Evolutionary conservation across 2,888 invertebrate genomes (phyloP), one percentile per base, ranked within the genome.

Genomic region (Luperina testacea): DNA sequence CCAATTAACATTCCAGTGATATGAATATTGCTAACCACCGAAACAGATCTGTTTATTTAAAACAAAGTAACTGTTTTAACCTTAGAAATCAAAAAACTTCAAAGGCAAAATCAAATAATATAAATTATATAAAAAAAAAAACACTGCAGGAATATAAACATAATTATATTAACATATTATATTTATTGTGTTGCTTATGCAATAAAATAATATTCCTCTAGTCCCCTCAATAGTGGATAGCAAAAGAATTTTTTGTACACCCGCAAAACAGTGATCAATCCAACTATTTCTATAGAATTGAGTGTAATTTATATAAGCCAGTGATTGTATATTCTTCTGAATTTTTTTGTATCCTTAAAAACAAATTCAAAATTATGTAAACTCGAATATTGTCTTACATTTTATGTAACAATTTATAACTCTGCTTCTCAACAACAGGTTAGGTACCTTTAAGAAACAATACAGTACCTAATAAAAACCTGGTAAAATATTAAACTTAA

Each of bases 1-100:
- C 38, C 24, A 20, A 24, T 38, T 64, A 20, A 87, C 88, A 88
- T 88, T 88, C 87, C 88, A 83, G 69, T 83, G 63, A 79, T 61
- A 78, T 63, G 38, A 77, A 59, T 68, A 72, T 77, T 72, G 64
- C 32, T 68, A 48, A 84, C 71, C 64, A 61, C 65, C 67, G 53
- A 67, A 24, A 70, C 38, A 69, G 67, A 84, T 81, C 71, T 76
- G 61, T 71, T 32, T 48, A 48, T 59, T 74, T 65, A 53, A 77
- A 80, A 5, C 48, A n/a, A 24, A 38, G 32, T 67, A 61, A 45
- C n/a, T 53, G 24, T 32, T n/a, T 72, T 27, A 7, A 42, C 1
- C 17, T 48, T 38, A 27, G 2, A 65, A 48, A 69, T 15, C 8
- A 73, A 57, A 38, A 32, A 53, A 59, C 0, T n/a, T 17, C 32